Base-by-base conservation (phyloP, 2,797 vertebrate species). In the Gastrophryne carolinensis region DNA sequence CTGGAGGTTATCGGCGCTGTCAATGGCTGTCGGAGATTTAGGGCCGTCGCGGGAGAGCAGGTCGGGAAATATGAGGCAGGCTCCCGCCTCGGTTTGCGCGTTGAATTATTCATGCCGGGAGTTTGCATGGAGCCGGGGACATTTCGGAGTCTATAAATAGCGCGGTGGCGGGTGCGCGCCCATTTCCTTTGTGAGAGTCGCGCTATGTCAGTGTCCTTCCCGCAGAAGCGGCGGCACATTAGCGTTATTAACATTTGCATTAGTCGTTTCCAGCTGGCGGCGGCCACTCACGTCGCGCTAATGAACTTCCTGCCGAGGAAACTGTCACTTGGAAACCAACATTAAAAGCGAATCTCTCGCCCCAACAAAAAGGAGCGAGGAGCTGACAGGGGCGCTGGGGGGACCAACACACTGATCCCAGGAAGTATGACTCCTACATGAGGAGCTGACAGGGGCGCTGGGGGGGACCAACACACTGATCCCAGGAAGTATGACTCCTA, bases 271-370 rank as follows among this genome's bases (percentile, higher is more conserved):
- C 82, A 85, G 85, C 62, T 69, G 84, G 72, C 11, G 78, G 68
- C n/a, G n/a, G n/a, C n/a, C n/a, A n/a, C 81, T 62, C 10, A 37
- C 49, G 74, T 79, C 1, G 13, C 64, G 63, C 80, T 90, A 88
- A 91, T 89, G 85, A 90, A 89, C 79, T 84, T 86, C 80, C 80
- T 65, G 23, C 81, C 66, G 82, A 6, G 15, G 69, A 83, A 82
- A 29, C 29, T 44, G 3, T 29, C 15, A 53, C 81, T 83, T 75
- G 0, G 7, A 85, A 77, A 82, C 9, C 3, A 44, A 58, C 72
- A 75, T 82, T 86, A 71, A 82, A 83, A 83, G 50, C 62, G 11
- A 47, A 66, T 74, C 39, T 57, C 65, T 56, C 27, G 82, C 64
- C 52, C 80, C 26, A 1, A 49, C 69, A 72, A 78, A 52, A 56